A percentile compares a stretch with the other conserved stretches of the same genome.
Conservation (phyloP, 2,113 vertebrate species). For the Phyllostomus hastatus region DNA sequence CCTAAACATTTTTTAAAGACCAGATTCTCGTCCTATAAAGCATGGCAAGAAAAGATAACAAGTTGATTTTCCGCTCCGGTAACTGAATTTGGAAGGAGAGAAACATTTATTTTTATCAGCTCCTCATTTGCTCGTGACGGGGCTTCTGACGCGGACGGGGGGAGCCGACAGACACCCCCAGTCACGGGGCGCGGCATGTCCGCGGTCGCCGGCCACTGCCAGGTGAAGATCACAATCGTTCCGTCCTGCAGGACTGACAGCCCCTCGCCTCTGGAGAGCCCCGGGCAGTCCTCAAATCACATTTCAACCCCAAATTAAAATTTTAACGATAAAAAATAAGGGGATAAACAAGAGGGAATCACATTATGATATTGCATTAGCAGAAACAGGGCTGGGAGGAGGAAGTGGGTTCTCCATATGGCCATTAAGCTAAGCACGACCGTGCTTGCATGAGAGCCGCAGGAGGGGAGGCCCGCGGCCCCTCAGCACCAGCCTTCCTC, state of each 20-base stretch:
- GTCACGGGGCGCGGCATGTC: fast-evolving
- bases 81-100: conserved; percentile 43
- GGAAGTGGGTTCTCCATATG: conserved; percentile 37
- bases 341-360: conserved; percentile 55
- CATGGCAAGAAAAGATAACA: conserved; percentile 67
- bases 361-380: conserved; percentile 55
- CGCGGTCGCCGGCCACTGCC: not conserved
- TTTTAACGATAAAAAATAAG: conserved; percentile 68
- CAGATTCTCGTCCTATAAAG: conserved; percentile 48
- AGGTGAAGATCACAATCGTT: not conserved
- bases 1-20: conserved; percentile 32
- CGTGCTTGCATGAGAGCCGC: not conserved
- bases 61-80: conserved; percentile 64
- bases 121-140: not conserved
- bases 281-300: conserved; percentile 45
- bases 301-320: conserved; percentile 70
- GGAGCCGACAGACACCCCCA: not conserved
- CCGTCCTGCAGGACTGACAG: not conserved
- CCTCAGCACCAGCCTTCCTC: not conserved
- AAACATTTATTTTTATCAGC: conserved; percentile 22
- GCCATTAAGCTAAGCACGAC: not conserved
- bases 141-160: not conserved
- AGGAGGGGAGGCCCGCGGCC: not conserved
- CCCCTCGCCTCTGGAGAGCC: conserved; percentile 54
- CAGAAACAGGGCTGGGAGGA: conserved; percentile 18